These are phyloP conservation scores for Drosophila aff. DNA, from an alignment of 1,140 invertebrate species.

Conservation along the genomic window DNA sequence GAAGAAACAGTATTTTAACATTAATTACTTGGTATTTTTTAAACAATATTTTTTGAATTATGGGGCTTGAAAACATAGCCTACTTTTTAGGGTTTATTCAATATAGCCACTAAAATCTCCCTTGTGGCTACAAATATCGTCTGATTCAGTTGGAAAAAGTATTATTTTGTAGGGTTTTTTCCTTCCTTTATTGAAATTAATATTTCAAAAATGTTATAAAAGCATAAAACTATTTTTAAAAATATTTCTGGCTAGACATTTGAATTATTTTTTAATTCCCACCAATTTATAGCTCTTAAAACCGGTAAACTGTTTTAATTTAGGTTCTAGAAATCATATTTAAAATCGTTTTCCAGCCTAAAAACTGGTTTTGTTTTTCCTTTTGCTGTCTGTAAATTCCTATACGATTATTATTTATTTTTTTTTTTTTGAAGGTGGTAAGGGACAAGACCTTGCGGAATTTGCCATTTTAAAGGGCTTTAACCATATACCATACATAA, in stretches of 20 bases:
- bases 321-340: conserved; percentile 7
- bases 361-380: conserved; percentile 7
- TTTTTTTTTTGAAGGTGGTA: not conserved
- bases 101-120: not conserved
- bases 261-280: not conserved
- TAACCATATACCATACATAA: conserved; percentile 1
- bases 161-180: not conserved
- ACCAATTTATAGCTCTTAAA: not conserved
- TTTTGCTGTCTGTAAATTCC: conserved; percentile 7
- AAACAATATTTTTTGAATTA: not conserved
- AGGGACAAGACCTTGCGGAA: conserved; percentile 26
- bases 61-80: not conserved
- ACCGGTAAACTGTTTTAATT: conserved; percentile 14
- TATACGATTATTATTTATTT: not conserved
- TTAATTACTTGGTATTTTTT: not conserved
- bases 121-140: not conserved
- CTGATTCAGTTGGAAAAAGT: not conserved
- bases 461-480: conserved; percentile 27
- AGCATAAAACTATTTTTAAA: not conserved
- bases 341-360: not conserved
- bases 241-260: not conserved
- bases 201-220: not conserved
- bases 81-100: not conserved
- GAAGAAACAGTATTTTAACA: no score
- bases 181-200: not conserved